Evolutionary conservation across 2,888 invertebrate species (phyloP), one percentile per base, ranked within the genome.

Genomic region (Eupithecia dodoneata): DNA sequence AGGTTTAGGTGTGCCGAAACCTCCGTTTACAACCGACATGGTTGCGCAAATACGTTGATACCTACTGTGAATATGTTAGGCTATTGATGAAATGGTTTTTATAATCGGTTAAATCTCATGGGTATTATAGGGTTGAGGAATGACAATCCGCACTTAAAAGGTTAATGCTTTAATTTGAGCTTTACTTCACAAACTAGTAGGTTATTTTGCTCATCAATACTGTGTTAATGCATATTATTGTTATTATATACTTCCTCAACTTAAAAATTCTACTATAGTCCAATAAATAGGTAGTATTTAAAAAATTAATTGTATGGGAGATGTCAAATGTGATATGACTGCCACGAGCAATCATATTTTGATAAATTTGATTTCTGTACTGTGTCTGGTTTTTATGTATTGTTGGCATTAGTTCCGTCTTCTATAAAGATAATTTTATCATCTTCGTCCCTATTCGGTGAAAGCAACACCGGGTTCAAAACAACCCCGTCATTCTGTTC

Each of bases 381-480:
- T 15, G 18, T 66, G 42, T 66, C 42, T 66, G 12, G 6, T 42
- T 13, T 30, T 18, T 47, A 45, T 30, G 55, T 59, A 41, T 49
- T 69, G 15, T 12, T 66, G 13, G n/a, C 59, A 69, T 74, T 15
- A 41, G 18, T 45, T 66, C 85, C 88, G 74, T 91, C 83, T 76
- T 91, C 86, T 79, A 93, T 80, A 87, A 94, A 94, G 77, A 92
- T 76, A 76, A 93, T 89, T 81, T 89, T 90, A 63, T 93, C 93
- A 7, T 85, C 88, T 7, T 87, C 87, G 63, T 87, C 86, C 80
- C 93, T 90, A 75, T 94, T 94, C 0, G 94, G 93, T 41, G 88
- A 85, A 13, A 94, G 84, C 55, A 86, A 77, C 10, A 86, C 87
- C 0, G 93, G 87, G 77, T 93, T 86, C 71, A 93, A 83, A 44